phyloP scores from a whole-genome alignment of 2,113 vertebrate species.

The Xenopus tropicalis region DNA sequence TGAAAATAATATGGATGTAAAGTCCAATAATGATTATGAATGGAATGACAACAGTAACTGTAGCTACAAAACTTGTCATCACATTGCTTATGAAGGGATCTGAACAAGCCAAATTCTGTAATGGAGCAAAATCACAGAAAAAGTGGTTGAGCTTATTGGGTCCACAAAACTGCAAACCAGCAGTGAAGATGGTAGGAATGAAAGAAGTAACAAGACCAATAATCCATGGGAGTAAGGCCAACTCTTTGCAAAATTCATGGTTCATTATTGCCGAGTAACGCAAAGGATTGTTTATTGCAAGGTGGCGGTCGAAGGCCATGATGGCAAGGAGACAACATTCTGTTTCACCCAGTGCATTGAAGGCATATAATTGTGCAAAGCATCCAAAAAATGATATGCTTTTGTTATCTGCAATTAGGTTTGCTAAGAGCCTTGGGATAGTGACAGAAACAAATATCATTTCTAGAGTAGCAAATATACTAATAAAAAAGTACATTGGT shows the following conservation, averaged over 20 bases:
- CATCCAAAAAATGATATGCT: slow-evolving; percentile 22
- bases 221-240: neutral
- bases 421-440: slow-evolving; percentile 8
- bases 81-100: neutral
- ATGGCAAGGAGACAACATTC: slow-evolving; percentile 18
- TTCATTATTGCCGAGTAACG: slow-evolving; percentile 15
- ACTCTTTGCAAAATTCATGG: neutral
- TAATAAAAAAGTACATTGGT: slow-evolving; percentile 29
- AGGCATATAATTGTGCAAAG: slow-evolving; percentile 22
- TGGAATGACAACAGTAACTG: neutral
- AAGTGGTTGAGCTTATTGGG: slow-evolving; percentile 15
- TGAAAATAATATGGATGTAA: slow-evolving; percentile 7
- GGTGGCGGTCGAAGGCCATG: slow-evolving; percentile 25
- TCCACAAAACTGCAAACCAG: slow-evolving; percentile 10
- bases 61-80: neutral
- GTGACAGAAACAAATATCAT: slow-evolving; percentile 25
- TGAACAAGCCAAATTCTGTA: slow-evolving; percentile 13
- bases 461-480: slow-evolving; percentile 5
- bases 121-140: slow-evolving; percentile 18
- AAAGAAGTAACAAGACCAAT: neutral
- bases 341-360: neutral
- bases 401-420: neutral
- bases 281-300: slow-evolving; percentile 30
- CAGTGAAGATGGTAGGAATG: neutral
- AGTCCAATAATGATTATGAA: neutral